These are phyloP conservation scores for Nesometra sesokonis DNA, from an alignment of 35 echinoderm and acorn worm genomes.

Conservation along the genomic window DNA sequence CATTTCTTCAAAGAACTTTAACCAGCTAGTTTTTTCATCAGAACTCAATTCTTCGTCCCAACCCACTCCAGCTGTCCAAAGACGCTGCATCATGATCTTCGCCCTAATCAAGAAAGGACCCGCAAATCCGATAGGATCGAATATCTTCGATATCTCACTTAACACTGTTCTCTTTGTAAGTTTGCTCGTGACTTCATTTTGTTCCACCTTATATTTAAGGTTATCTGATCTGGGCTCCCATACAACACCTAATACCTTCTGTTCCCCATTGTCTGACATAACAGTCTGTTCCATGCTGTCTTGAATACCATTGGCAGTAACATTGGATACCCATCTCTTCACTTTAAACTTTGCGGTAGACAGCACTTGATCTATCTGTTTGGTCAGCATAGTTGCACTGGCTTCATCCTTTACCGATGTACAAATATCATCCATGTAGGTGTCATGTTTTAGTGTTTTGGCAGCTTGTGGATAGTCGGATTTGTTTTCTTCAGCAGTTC, in stretches of 20 bases:
- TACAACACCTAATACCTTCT: conserved; percentile 34
- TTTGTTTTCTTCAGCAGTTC: conserved; percentile 35
- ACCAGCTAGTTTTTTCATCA: conserved; percentile 5
- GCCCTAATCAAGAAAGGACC: conserved; percentile 46
- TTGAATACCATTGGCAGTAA: neutral
- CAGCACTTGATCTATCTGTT: neutral
- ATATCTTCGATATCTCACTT: conserved; percentile 42
- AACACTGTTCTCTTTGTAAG: conserved; percentile 47
- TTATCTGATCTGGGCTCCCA: conserved; percentile 38
- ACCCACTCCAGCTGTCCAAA: conserved; percentile 41
- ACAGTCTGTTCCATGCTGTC: neutral
- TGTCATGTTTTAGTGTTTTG: conserved; percentile 8
- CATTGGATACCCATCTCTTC: conserved; percentile 26
- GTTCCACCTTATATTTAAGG: conserved; percentile 14
- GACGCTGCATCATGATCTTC: conserved; percentile 53
- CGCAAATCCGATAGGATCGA: conserved; percentile 72
- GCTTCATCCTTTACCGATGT: conserved; percentile 4
- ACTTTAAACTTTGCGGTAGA: conserved; percentile 2
- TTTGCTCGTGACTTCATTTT: neutral
- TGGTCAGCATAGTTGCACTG: neutral
- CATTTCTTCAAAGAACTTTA: conserved; percentile 44
- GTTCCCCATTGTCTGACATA: neutral
- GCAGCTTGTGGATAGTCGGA: conserved; percentile 8
- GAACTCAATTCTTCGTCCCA: conserved; percentile 38
- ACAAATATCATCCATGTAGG: conserved; percentile 89